Evolutionary conservation across 2,888 invertebrate genomes (phyloP).

Genomic region (Cerastis rubricosa): DNA sequence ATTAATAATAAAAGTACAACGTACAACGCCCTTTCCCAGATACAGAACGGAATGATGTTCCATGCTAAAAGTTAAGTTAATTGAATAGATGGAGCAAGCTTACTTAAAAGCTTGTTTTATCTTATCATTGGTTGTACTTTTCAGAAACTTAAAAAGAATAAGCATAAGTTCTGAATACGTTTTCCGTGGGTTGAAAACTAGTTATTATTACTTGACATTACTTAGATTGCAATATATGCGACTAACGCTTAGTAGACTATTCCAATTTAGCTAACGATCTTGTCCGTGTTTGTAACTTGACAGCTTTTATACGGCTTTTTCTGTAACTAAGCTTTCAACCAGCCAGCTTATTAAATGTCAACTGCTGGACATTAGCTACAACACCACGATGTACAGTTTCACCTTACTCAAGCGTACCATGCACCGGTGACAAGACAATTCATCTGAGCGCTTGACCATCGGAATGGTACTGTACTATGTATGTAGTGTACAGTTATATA

Average conservation of each 20-base stretch:
- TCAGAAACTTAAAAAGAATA: neutral
- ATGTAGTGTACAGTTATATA: too few relatives aligned
- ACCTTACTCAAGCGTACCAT: too few relatives aligned
- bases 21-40: too few relatives aligned
- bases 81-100: neutral
- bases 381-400: neutral
- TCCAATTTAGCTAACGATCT: slow-evolving; percentile 3
- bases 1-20: too few relatives aligned
- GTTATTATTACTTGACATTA: slow-evolving; percentile 1
- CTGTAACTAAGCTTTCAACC: neutral
- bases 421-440: too few relatives aligned
- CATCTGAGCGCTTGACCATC: too few relatives aligned
- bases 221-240: neutral
- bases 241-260: neutral
- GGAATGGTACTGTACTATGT: too few relatives aligned
- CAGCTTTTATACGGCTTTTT: neutral
- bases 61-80: too few relatives aligned
- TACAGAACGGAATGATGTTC: too few relatives aligned
- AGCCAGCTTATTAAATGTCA: too few relatives aligned
- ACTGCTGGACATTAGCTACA: neutral
- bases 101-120: neutral
- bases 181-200: neutral
- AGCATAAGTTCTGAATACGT: neutral
- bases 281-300: neutral
- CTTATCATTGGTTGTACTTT: neutral